phyloP scores from a whole-genome alignment of 2,797 vertebrate species.

The Cygnus olor region DNA sequence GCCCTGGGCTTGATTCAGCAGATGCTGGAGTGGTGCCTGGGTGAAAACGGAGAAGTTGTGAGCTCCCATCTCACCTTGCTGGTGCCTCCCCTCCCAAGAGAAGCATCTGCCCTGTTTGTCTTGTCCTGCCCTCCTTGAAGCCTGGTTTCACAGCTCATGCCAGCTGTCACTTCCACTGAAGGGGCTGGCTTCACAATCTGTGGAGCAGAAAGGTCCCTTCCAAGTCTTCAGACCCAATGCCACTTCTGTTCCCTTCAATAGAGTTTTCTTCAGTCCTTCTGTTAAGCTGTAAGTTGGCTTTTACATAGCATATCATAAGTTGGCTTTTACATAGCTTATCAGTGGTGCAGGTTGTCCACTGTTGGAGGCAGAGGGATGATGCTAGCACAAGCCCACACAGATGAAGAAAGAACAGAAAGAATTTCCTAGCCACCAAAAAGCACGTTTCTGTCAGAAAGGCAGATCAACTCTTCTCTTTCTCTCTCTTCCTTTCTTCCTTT shows the following conservation, averaged over 20 bases:
- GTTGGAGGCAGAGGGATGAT: background rate
- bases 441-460: accelerated
- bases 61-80: background rate
- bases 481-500: background rate
- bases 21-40: background rate
- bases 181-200: accelerated
- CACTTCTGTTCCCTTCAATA: background rate
- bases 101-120: background rate
- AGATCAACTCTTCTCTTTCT: background rate
- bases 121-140: background rate
- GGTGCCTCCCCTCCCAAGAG: background rate
- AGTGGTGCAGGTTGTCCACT: background rate
- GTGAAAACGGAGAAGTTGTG: background rate
- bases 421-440: background rate
- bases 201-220: background rate
- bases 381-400: background rate
- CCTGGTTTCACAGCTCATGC: accelerated
- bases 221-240: background rate
- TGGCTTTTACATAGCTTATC: accelerated
- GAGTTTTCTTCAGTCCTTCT: background rate
- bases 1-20: constrained; percentile 4
- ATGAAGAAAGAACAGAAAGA: background rate
- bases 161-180: background rate
- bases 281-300: background rate
- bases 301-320: accelerated